Conservation (phyloP, 2,797 vertebrate genomes). For the Squalus acanthias region DNA sequence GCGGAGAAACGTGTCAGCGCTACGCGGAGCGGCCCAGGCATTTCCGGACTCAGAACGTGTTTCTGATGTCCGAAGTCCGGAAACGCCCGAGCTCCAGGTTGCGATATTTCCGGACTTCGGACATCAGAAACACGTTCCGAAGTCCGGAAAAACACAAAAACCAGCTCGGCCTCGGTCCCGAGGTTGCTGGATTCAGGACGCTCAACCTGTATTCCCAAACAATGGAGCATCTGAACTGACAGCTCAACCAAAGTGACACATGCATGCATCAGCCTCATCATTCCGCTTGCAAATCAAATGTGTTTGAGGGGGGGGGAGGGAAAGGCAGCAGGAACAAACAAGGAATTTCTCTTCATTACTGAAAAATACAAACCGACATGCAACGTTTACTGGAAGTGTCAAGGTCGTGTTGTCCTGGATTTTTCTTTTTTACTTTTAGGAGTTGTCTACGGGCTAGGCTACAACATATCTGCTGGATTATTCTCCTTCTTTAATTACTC, state of each 20-base stretch:
- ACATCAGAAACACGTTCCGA: no score
- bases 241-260: not conserved
- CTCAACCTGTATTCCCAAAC: not conserved
- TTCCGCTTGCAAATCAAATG: not conserved
- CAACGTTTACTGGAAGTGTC: not conserved
- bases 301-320: not conserved
- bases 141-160: no score
- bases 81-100: no score
- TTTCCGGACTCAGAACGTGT: no score
- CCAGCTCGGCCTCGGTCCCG: no score
- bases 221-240: not conserved
- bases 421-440: not conserved
- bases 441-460: not conserved
- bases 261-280: not conserved
- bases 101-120: no score
- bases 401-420: not conserved
- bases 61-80: no score
- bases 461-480: not conserved
- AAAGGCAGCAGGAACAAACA: not conserved
- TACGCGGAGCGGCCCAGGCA: no score
- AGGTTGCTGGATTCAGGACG: no score
- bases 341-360: not conserved
- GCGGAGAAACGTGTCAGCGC: no score
- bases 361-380: not conserved
- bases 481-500: not conserved